phyloP scores from a whole-genome alignment of 1,140 invertebrate species.

The Monomorium pharaonis region DNA sequence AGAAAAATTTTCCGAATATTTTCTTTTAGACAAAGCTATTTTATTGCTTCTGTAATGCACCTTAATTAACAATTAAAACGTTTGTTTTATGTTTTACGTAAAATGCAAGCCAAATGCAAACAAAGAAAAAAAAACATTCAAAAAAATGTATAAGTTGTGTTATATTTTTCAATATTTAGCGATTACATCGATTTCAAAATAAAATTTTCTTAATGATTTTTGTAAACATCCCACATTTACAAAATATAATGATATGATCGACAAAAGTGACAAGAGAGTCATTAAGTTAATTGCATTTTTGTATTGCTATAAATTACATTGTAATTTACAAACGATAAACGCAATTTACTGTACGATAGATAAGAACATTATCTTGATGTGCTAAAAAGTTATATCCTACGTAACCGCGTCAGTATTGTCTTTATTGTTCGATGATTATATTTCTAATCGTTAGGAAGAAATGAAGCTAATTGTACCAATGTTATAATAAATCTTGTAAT shows the following conservation, averaged over 20 bases:
- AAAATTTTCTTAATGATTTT: background rate
- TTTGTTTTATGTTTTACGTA: background rate
- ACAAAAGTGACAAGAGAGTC: background rate
- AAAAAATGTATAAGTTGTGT: background rate
- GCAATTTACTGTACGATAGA: conserved; percentile 24
- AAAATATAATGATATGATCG: background rate
- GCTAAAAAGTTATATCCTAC: background rate
- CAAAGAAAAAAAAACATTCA: background rate
- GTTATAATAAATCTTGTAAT: conserved; percentile 63
- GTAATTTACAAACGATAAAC: background rate
- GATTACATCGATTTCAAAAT: background rate
- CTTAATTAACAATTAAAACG: background rate
- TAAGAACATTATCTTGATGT: conserved; percentile 34
- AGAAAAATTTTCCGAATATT: background rate
- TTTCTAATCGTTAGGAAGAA: background rate
- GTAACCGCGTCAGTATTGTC: background rate
- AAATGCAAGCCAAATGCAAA: background rate
- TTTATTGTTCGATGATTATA: conserved; percentile 30
- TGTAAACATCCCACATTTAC: background rate
- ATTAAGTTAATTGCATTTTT: conserved; percentile 25
- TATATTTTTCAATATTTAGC: background rate
- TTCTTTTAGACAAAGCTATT: background rate
- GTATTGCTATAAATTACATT: conserved; percentile 1
- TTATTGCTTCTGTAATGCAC: background rate
- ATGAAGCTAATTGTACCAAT: conserved; percentile 39